Percentiles rank a stretch among this genome's conserved stretches.
Conservation (phyloP, 2,113 vertebrate species). For the Tautogolabrus adspersus region DNA sequence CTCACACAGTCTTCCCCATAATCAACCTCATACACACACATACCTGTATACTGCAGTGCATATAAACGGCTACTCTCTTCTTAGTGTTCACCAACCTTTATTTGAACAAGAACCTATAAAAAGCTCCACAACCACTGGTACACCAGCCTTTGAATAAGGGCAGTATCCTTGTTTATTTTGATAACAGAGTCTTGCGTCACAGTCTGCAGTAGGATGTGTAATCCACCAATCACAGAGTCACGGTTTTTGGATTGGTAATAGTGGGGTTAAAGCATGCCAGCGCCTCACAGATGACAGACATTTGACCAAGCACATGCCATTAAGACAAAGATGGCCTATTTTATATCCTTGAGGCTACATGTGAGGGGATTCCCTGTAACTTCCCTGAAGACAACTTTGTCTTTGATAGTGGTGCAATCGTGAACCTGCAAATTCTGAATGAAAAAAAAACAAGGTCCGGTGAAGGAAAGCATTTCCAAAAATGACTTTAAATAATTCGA, state of each 20-base stretch:
- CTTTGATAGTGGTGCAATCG: neutral
- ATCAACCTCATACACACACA: conserved; percentile 4
- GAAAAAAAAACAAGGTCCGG: neutral
- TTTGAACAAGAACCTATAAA: conserved; percentile 36
- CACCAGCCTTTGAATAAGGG: conserved; percentile 28
- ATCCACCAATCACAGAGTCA: conserved; percentile 59
- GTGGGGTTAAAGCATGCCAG: conserved; percentile 47
- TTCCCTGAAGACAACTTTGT: conserved; percentile 10
- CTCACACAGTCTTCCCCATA: conserved; percentile 3
- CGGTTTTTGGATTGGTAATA: conserved; percentile 63
- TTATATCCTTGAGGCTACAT: conserved; percentile 28
- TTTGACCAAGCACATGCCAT: conserved; percentile 63
- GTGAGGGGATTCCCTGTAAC: conserved; percentile 10
- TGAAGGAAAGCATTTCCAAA: neutral
- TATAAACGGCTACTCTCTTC: conserved; percentile 25
- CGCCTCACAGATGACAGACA: conserved; percentile 53
- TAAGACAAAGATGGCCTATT: conserved; percentile 53
- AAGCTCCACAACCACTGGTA: conserved; percentile 12
- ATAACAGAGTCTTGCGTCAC: conserved; percentile 49
- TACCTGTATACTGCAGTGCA: neutral
- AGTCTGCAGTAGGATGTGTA: conserved; percentile 28
- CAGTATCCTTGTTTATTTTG: conserved; percentile 65
- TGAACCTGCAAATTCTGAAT: neutral
- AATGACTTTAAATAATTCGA: neutral
- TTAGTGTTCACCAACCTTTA: neutral